Evolutionary conservation across 2,113 vertebrate species (phyloP), one percentile per base, ranked within the genome.

Genomic region (Datnioides undecimradiatus): DNA sequence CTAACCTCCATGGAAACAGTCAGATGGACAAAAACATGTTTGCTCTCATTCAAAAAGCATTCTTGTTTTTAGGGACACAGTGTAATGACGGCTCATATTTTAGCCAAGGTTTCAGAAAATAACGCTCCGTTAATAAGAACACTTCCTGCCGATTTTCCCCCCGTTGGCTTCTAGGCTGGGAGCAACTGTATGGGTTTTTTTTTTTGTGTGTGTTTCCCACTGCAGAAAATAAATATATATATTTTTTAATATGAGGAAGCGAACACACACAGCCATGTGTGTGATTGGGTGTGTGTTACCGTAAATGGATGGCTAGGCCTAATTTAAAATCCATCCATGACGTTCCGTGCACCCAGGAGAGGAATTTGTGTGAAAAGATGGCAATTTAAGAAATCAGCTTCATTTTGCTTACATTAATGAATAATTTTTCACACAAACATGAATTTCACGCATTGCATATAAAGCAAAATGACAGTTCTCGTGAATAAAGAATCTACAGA

Each of bases 1-100:
- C 83, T 77, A 83, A 86, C 91, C 88, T 80, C 91, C 91, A 88
- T 92, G 91, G 93, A 90, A 92, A 92, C 91, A 84, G 91, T 88
- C 74, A 45, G 79, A 79, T 12, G 29, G 72, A 89, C 84, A 88
- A 79, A 91, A 92, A 92, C 84, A 88, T 84, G 82, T 87, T 88
- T 90, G 70, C 83, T 70, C 72, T 80, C 51, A 73, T 86, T 88
- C 71, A 84, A 89, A 79, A 86, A 40, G 84, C 71, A 77, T 89
- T 68, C 67, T 84, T 84, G 80, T 85, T 87, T 89, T 78, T 63
- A 76, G 69, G 79, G 73, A 85, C 80, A 82, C 73, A 64, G 49
- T 34, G 60, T 62, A 73, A 78, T 80, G 58, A 76, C 45, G 36
- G 73, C 73, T 65, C 63, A 74, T 68, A 77, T 84, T 72, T 66